phyloP scores from a whole-genome alignment of 2,113 vertebrate species.

The Ophiodon elongatus region DNA sequence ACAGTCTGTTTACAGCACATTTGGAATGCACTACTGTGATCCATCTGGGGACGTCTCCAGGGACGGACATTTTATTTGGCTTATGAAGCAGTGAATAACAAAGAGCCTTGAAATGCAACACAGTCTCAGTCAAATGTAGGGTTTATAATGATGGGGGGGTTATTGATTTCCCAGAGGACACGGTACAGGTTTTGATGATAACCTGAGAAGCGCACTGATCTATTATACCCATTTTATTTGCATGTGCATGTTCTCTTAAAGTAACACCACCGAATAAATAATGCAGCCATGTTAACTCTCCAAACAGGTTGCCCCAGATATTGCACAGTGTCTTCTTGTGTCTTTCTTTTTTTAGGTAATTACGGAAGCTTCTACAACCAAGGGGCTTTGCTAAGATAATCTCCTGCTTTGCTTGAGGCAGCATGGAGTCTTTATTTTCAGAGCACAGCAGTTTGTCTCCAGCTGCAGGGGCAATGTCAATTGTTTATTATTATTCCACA shows the following conservation, averaged over 20 bases:
- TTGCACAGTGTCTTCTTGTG: conserved; percentile 43
- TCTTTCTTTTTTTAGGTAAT: conserved; percentile 69
- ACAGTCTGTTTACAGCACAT: conserved; percentile 22
- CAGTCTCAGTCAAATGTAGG: conserved; percentile 30
- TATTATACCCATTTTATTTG: conserved; percentile 53
- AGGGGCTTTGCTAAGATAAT: conserved; percentile 75
- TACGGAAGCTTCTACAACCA: conserved; percentile 62
- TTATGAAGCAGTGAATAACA: conserved; percentile 57
- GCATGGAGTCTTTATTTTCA: conserved; percentile 64
- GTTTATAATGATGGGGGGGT: conserved; percentile 34
- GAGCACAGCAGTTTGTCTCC: conserved; percentile 64
- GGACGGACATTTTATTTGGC: conserved; percentile 31
- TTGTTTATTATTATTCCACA: conserved; percentile 58
- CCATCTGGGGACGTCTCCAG: conserved; percentile 36
- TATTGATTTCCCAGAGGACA: conserved; percentile 60
- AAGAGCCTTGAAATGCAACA: conserved; percentile 34
- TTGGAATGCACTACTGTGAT: conserved; percentile 25
- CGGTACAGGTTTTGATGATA: conserved; percentile 41
- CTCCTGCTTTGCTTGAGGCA: conserved; percentile 71
- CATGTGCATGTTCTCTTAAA: conserved; percentile 40
- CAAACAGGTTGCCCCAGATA: conserved; percentile 62
- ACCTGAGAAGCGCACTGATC: conserved; percentile 38
- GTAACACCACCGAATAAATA: conserved; percentile 53
- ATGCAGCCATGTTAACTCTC: conserved; percentile 57
- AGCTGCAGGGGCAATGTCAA: conserved; percentile 48